Evolutionary conservation across 2,888 invertebrate genomes (phyloP).

Genomic region (Cantharis nigra): DNA sequence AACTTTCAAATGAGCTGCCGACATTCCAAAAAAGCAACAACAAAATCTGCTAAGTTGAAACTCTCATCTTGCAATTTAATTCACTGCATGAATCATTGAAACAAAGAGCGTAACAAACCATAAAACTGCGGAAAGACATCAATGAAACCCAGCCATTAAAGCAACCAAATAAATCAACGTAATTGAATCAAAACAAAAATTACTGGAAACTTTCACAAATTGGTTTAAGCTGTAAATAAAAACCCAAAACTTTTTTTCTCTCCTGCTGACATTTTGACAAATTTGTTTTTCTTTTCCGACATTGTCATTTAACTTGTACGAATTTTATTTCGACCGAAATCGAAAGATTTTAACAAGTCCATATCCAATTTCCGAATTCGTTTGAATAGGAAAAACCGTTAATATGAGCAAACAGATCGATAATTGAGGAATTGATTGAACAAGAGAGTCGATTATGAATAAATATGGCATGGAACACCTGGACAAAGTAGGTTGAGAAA

Average conservation of each 20-base stretch:
- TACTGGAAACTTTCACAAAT: slow-evolving; percentile 45
- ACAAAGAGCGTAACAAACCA: slow-evolving; percentile 34
- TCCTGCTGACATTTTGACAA: slow-evolving; percentile 48
- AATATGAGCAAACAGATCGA: neutral
- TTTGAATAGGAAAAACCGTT: no score
- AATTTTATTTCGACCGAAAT: slow-evolving; percentile 11
- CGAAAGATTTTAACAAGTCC: no score
- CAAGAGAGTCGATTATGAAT: slow-evolving; percentile 28
- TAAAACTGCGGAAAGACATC: slow-evolving; percentile 39
- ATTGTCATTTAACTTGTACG: slow-evolving; percentile 19
- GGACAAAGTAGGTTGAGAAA: neutral
- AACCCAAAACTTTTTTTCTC: slow-evolving; percentile 35
- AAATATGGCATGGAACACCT: neutral
- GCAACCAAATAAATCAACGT: slow-evolving; percentile 47
- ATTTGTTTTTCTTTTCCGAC: slow-evolving; percentile 46
- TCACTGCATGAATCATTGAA: slow-evolving; percentile 31
- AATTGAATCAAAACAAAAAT: slow-evolving; percentile 52
- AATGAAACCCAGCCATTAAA: slow-evolving; percentile 45
- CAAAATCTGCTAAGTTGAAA: neutral
- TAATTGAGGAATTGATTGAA: neutral
- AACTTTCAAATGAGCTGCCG: neutral
- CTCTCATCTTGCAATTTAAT: neutral
- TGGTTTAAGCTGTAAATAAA: slow-evolving; percentile 40
- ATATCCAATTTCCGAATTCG: no score
- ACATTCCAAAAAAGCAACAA: neutral